Evolutionary conservation across 2,797 vertebrate species (phyloP), one percentile per base, ranked within the genome.

Genomic region (Masticophis lateralis): DNA sequence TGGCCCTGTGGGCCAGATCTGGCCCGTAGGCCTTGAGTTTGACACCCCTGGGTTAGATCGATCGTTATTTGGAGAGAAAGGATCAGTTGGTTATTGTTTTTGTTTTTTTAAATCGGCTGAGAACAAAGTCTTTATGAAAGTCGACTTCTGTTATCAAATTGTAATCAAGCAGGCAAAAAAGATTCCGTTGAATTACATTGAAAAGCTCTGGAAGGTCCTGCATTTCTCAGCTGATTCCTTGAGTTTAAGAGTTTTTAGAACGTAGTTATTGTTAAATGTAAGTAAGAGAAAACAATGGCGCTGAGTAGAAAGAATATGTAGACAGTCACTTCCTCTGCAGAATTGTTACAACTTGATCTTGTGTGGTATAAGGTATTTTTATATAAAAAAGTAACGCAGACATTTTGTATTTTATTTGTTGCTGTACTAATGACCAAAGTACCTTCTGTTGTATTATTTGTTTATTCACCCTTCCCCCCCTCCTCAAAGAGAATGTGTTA

Each of bases 381-480:
- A 95, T 97, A 93, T 96, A 96, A 94, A 94, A 97, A 97, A 97
- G 96, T 95, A 96, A 95, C 95, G 94, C 92, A 97, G 96, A 95
- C 94, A 92, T 97, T 97, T 97, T 97, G 94, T 97, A 97, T 97
- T 97, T 97, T 96, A 95, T 97, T 97, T 97, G 96, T 97, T 96
- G 97, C n/a, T 97, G 95, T 98, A 97, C 91, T 97, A 95, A 98
- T 98, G 98, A 99, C 98, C 99, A 99, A 99, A 99, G 99, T 99
- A 98, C 98, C 98, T 98, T 98, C 97, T 98, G 97, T 97, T 92
- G 87, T 92, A 66, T 69, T 92, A 57, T 89, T 86, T 90, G 43
- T 53, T 98, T 97, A 98, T 97, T 97, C 11, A 51, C 32, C 74
- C 32, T 22, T 79, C 22, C 1, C 47, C 83, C 59, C 32, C 25